These are phyloP conservation scores for Sardinella longiceps DNA, from an alignment of 2,797 vertebrate species.

Conservation along the genomic window DNA sequence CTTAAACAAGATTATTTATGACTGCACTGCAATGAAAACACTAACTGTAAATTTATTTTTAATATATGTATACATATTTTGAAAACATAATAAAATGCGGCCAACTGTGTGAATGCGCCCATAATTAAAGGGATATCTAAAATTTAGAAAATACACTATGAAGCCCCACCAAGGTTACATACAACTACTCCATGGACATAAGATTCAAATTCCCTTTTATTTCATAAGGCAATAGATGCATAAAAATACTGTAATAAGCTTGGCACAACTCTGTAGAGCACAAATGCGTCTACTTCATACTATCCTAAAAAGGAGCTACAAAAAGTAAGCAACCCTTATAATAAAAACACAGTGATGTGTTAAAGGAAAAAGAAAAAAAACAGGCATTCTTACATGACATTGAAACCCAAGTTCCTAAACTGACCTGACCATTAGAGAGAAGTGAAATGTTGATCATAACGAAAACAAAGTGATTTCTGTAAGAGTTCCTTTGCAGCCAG, in stretches of 20 bases:
- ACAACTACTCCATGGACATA: neutral
- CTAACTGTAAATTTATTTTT: neutral
- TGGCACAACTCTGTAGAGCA: neutral
- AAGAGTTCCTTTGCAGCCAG: slow-evolving; percentile 13
- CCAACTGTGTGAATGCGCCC: neutral
- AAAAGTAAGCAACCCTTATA: neutral
- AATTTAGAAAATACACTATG: slow-evolving; percentile 11
- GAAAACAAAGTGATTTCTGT: neutral
- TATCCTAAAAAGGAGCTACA: slow-evolving; percentile 8
- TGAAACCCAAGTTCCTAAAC: neutral
- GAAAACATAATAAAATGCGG: neutral
- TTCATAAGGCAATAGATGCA: slow-evolving; percentile 17
- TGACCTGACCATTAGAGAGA: neutral
- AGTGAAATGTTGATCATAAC: neutral
- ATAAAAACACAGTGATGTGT: neutral
- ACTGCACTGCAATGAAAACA: neutral
- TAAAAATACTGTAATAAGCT: slow-evolving; percentile 12
- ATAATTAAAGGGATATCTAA: slow-evolving; percentile 1
- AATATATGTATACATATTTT: slow-evolving; percentile 12
- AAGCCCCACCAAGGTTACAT: neutral
- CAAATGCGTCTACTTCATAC: neutral
- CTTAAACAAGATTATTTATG: neutral
- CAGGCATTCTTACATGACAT: neutral
- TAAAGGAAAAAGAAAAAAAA: neutral
- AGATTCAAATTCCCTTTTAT: slow-evolving; percentile 20